These are phyloP conservation scores for Orchesella flavescens DNA, from an alignment of 2,888 invertebrate genomes.

Conservation along the genomic window DNA sequence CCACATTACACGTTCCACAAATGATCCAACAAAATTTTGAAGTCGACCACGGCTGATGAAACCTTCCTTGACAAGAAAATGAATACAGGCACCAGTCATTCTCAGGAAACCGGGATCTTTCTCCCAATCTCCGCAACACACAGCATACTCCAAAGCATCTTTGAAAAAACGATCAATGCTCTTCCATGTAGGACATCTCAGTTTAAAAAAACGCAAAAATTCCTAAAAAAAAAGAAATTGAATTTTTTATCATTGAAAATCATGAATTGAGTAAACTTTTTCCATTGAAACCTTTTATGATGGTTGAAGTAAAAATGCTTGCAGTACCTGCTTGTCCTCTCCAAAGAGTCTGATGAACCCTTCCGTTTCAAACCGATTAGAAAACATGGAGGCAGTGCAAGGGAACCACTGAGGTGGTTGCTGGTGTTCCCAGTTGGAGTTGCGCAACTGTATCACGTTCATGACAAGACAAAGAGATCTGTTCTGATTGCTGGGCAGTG, in stretches of 20 bases:
- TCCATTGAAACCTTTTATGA: too few species aligned
- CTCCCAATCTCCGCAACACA: slow-evolving; percentile 63
- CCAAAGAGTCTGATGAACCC: slow-evolving; percentile 60
- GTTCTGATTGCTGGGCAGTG: slow-evolving; percentile 55
- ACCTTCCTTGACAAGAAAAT: slow-evolving; percentile 54
- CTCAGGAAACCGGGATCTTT: slow-evolving; percentile 64
- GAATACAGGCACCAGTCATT: slow-evolving; percentile 59
- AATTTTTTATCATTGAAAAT: too few species aligned
- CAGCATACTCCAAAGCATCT: slow-evolving; percentile 68
- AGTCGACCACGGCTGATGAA: slow-evolving; percentile 59
- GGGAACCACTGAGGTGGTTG: slow-evolving; percentile 65
- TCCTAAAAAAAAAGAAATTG: slow-evolving; percentile 44
- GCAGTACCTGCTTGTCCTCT: slow-evolving; percentile 57
- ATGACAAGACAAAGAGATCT: slow-evolving; percentile 63
- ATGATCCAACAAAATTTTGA: slow-evolving; percentile 63
- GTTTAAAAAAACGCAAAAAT: slow-evolving; percentile 60
- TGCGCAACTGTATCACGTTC: slow-evolving; percentile 62
- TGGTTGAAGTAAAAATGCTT: too few species aligned
- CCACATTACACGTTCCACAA: slow-evolving; percentile 64
- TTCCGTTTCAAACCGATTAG: slow-evolving; percentile 61
- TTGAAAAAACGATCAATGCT: slow-evolving; percentile 67
- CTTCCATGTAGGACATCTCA: slow-evolving; percentile 53
- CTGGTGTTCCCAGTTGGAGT: slow-evolving; percentile 62
- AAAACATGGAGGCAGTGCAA: slow-evolving; percentile 62
- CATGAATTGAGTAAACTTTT: too few species aligned